Evolutionary conservation across 1,140 invertebrate species (phyloP), one percentile per base, ranked within the genome.

Genomic region (Geopemphigus sp.): DNA sequence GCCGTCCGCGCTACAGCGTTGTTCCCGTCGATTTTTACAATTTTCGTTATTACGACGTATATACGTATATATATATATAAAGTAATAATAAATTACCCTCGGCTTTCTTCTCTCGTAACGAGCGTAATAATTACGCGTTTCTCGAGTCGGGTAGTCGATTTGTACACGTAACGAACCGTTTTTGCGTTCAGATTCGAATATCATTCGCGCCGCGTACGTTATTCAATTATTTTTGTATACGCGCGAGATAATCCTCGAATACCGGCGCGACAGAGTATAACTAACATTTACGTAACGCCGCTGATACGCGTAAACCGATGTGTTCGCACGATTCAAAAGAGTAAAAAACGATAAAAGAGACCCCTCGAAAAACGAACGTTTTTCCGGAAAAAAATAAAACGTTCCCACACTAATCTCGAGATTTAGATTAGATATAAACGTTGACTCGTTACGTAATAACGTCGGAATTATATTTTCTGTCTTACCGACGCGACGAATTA

Each of bases 351-450:
- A 57, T 26, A 61, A 26, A n/a, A n/a, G n/a, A n/a, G n/a, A n/a
- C n/a, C n/a, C n/a, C n/a, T n/a, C n/a, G n/a, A n/a, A n/a, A n/a
- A n/a, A n/a, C n/a, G n/a, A n/a, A n/a, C 15, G 24, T 24, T 5
- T 39, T 39, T 15, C 5, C 26, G 10, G 24, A 61, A 61, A 61
- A 61, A 61, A 17, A 45, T 45, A 39, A 39, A 17, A 14, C n/a
- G 63, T 66, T 66, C 32, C 63, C 63, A 66, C 61, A 64, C 17
- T 64, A 64, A 39, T 64, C 29, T 64, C 29, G 29, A 64, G 61
- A 64, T 64, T 45, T n/a, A 66, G 63, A 66, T 66, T 5, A 66
- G 22, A 45, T 66, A 66, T 45, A 66, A 66, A 66, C 63, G 32
- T 15, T 0, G 32, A n/a, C 63, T 66, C 32, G 32, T 66, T 66